Percentiles rank a stretch among this genome's conserved stretches.
Evolutionary conservation across 2,113 vertebrate genomes (phyloP).

Genomic region (Scolopax mira): DNA sequence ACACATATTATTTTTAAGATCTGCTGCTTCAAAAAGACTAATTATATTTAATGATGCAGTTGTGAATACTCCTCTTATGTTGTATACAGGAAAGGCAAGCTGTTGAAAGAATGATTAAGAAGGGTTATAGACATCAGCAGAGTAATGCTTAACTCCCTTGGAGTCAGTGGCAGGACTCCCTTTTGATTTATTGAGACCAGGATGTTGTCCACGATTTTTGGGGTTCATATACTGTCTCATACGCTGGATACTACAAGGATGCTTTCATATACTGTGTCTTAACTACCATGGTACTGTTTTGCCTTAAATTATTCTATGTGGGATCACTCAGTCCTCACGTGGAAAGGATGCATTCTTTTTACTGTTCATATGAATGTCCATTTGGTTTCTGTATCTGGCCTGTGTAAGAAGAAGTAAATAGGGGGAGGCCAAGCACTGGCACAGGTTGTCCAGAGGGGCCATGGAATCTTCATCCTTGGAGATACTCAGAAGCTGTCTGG

Average conservation of each 20-base stretch:
- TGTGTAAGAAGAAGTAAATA: not conserved
- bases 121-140: not conserved
- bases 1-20: not conserved
- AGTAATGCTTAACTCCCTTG: not conserved
- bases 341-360: not conserved
- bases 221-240: conserved; percentile 9
- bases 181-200: not conserved
- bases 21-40: not conserved
- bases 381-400: not conserved
- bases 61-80: not conserved
- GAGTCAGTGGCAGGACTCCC: not conserved
- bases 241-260: not conserved
- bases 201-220: not conserved
- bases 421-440: not conserved
- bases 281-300: not conserved
- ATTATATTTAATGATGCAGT: not conserved
- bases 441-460: not conserved
- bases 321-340: not conserved
- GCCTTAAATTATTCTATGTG: not conserved
- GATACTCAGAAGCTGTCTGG: not conserved
- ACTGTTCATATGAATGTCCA: not conserved
- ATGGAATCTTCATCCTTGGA: not conserved
- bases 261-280: not conserved
- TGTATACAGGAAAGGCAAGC: not conserved
- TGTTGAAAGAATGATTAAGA: not conserved